Conservation (phyloP, 2,113 vertebrate genomes). For the Gracilinanus agilis region DNA sequence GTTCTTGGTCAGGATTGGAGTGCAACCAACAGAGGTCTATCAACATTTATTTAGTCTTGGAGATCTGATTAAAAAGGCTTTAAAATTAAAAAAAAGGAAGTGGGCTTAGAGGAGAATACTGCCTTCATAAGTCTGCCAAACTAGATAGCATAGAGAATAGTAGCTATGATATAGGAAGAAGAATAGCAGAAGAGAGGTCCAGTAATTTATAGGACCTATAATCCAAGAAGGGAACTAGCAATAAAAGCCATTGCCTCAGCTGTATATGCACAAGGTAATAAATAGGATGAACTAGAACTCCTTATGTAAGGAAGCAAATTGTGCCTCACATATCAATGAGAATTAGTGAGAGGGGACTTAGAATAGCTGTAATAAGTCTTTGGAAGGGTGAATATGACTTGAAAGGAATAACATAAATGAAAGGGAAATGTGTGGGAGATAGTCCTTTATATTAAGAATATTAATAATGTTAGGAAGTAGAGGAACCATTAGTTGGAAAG, state of each 20-base stretch:
- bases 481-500: background rate
- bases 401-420: background rate
- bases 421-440: background rate
- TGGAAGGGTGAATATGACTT: background rate
- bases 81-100: background rate
- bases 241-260: background rate
- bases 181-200: background rate
- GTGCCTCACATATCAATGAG: background rate
- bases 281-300: background rate
- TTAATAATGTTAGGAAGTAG: background rate
- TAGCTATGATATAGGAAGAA: background rate
- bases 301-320: background rate
- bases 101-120: background rate
- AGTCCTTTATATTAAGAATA: background rate
- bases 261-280: background rate
- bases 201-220: background rate
- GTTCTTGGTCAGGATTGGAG: background rate
- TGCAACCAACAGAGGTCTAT: background rate
- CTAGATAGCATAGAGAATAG: background rate
- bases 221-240: background rate
- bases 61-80: background rate
- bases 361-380: background rate
- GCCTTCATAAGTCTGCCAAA: background rate
- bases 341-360: background rate
- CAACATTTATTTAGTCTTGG: background rate